Evolutionary conservation across 2,888 invertebrate genomes (phyloP), one percentile per base, ranked within the genome.

Genomic region (Drosophila basisetae): DNA sequence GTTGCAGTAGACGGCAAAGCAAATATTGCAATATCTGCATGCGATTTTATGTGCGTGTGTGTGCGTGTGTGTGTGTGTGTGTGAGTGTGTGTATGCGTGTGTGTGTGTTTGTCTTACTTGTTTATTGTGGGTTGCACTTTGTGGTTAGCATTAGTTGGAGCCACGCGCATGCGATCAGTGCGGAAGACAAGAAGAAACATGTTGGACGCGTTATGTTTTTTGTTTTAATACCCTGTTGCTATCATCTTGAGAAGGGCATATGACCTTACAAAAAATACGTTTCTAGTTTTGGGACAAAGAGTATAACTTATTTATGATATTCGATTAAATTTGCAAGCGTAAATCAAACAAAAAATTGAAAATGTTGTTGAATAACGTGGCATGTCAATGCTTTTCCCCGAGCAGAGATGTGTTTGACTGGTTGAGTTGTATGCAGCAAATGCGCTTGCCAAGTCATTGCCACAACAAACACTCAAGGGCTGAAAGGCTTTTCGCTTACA

Each of bases 401-500:
- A 25, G 47, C 47, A 47, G 16, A 16, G 47, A 11, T 39, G 65
- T 68, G 77, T 16, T 52, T 53, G 39, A 49, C 53, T 61, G 63
- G 25, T 56, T 56, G 43, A 47, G 52, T 41, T 58, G 74, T 30
- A 64, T 79, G 64, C 54, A 75, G 75, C 49, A 61, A 65, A 68
- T 79, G 76, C 67, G 77, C 52, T 75, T 70, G 79, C 65, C 71
- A 68, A 81, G 82, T 43, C 73, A 78, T 78, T 82, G 82, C 76
- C 82, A 71, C 80, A 87, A 81, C 81, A 90, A 82, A 86, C 89
- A 89, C 89, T 90, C 87, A 84, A 80, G 54, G 76, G 84, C 87
- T 87, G 90, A 87, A 87, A 90, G 90, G 89, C 84, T 87, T 90
- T 90, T 82, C 83, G 83, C 83, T 81, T 71, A 80, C 82, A 86